Conservation (phyloP, 2,888 invertebrate genomes). For the Ormia ochracea region DNA sequence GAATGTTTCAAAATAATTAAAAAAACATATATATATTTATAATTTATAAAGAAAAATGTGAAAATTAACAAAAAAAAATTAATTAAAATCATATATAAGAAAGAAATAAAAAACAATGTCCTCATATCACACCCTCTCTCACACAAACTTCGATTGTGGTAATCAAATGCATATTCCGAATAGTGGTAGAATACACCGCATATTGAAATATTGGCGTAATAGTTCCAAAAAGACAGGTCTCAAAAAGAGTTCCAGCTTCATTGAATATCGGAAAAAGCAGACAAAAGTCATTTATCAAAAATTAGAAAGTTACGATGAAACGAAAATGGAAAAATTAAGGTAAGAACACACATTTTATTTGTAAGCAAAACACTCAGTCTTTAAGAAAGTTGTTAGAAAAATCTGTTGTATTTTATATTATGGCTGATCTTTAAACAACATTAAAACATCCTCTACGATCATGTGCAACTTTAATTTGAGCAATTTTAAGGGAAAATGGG, state of each 20-base stretch:
- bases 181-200: conserved; percentile 67
- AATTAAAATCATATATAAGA: too few relatives aligned
- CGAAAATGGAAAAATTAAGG: conserved; percentile 68
- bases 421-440: not conserved
- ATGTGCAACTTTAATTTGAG: not conserved
- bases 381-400: not conserved
- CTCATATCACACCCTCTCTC: conserved; percentile 67
- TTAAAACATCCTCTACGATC: not conserved
- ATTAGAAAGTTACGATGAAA: conserved; percentile 71
- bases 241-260: conserved; percentile 71
- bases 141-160: conserved; percentile 53
- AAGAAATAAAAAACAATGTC: conserved; percentile 66
- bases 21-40: not conserved
- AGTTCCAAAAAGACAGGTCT: conserved; percentile 67
- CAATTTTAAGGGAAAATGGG: conserved; percentile 25
- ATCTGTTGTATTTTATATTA: not conserved
- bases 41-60: not conserved
- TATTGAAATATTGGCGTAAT: conserved; percentile 73
- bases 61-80: too few relatives aligned
- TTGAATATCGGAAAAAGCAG: conserved; percentile 66
- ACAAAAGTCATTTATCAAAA: conserved; percentile 67
- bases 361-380: too few relatives aligned
- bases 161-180: conserved; percentile 13
- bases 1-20: not conserved
- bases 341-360: conserved; percentile 61